Evolutionary conservation across 2,888 invertebrate species (phyloP).

Genomic region (Timandra comae): DNA sequence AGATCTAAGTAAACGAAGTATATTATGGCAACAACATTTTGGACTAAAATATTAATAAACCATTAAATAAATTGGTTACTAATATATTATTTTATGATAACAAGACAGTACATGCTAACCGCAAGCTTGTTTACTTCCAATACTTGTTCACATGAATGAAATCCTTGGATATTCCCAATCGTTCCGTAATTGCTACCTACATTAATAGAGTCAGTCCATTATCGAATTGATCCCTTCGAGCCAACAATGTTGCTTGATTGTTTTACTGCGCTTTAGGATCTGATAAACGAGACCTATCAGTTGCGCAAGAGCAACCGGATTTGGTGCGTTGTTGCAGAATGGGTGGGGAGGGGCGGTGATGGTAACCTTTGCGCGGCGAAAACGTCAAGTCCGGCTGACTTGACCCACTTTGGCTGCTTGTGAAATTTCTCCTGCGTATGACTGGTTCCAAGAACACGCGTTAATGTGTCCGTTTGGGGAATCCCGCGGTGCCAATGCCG

Average conservation of each 20-base stretch:
- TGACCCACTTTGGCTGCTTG: conserved; percentile 68
- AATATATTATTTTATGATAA: too few relatives aligned
- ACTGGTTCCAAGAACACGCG: conserved; percentile 58
- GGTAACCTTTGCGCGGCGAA: conserved; percentile 71
- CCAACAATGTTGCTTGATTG: too few relatives aligned
- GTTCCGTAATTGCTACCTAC: conserved; percentile 3
- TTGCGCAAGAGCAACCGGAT: conserved; percentile 70
- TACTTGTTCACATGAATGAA: conserved; percentile 61
- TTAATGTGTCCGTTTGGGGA: conserved; percentile 47
- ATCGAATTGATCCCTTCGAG: conserved; percentile 1
- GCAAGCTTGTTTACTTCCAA: conserved; percentile 51
- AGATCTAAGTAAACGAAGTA: too few relatives aligned
- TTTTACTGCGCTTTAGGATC: conserved; percentile 64
- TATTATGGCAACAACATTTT: too few relatives aligned
- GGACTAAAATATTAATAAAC: too few relatives aligned
- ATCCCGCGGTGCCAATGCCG: conserved; percentile 40
- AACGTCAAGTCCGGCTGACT: conserved; percentile 72
- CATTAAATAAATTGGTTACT: too few relatives aligned
- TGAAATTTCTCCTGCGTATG: conserved; percentile 69
- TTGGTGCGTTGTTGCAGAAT: conserved; percentile 34
- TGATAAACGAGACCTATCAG: conserved; percentile 57
- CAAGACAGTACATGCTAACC: too few relatives aligned
- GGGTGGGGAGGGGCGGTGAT: conserved; percentile 37
- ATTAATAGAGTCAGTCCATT: conserved; percentile 2
- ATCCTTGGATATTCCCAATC: conserved; percentile 50